Percentiles rank a stretch among this genome's conserved stretches.
Conservation (phyloP, 2,888 invertebrate genomes). For the Nowickia ferox region DNA sequence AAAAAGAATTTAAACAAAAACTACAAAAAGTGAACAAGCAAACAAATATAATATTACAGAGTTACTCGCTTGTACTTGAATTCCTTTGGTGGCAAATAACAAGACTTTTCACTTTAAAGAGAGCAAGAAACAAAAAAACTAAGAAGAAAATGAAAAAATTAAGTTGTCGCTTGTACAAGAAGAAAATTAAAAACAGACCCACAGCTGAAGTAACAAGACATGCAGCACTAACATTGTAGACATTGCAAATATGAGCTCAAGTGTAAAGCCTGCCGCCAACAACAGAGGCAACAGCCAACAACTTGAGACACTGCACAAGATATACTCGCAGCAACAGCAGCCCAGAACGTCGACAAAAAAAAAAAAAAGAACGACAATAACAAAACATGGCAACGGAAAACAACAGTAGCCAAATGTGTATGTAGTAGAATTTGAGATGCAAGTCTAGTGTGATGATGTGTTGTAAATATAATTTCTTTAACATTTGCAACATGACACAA, state of each 20-base stretch:
- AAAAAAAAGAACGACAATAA: background rate
- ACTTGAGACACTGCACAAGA: constrained; percentile 57
- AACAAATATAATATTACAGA: constrained; percentile 27
- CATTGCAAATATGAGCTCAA: constrained; percentile 73
- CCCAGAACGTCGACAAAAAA: constrained; percentile 28
- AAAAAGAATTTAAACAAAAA: constrained; percentile 35
- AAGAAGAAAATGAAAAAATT: constrained; percentile 16
- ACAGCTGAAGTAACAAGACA: constrained; percentile 72
- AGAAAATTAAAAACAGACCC: constrained; percentile 61
- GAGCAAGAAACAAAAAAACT: constrained; percentile 26
- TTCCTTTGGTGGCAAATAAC: constrained; percentile 66
- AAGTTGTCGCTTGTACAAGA: constrained; percentile 35
- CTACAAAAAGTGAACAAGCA: constrained; percentile 44
- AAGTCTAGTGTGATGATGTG: constrained; percentile 53
- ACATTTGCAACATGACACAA: constrained; percentile 65
- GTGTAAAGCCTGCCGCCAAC: constrained; percentile 66
- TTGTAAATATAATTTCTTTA: constrained; percentile 61
- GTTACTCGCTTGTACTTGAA: constrained; percentile 54
- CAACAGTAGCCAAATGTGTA: constrained; percentile 13
- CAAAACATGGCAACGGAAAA: constrained; percentile 23
- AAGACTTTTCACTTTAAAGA: constrained; percentile 68
- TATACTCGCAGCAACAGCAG: constrained; percentile 23
- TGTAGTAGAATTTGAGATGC: background rate
- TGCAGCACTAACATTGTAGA: constrained; percentile 63
- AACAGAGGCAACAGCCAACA: constrained; percentile 34